phyloP scores from a whole-genome alignment of 1,140 invertebrate species.

The Temnothorax nylanderi region DNA sequence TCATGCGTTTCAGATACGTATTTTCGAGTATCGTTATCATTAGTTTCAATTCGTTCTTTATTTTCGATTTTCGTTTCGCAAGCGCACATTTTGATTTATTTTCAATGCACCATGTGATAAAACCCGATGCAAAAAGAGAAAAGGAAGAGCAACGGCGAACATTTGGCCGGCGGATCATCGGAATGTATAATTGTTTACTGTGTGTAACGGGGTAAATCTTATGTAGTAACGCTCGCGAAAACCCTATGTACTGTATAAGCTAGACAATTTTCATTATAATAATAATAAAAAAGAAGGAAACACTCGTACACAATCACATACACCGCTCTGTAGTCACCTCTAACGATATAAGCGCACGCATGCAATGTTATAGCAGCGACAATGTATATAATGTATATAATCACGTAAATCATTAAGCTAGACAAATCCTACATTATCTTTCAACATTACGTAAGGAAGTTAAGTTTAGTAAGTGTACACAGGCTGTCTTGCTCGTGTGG shows the following conservation, averaged over 20 bases:
- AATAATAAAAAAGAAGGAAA: slow-evolving; percentile 31
- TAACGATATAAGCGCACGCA: slow-evolving; percentile 70
- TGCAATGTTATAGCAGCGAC: slow-evolving; percentile 69
- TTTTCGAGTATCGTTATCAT: background rate
- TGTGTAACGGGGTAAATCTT: slow-evolving; percentile 70
- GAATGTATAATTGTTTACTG: slow-evolving; percentile 69
- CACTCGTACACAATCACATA: slow-evolving; percentile 61
- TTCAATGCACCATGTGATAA: slow-evolving; percentile 77
- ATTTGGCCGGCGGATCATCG: slow-evolving; percentile 65
- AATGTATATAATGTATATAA: slow-evolving; percentile 84
- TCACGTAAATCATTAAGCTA: slow-evolving; percentile 75
- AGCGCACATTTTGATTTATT: slow-evolving; percentile 59
- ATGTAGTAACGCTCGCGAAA: slow-evolving; percentile 72
- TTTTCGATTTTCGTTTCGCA: slow-evolving; percentile 31
- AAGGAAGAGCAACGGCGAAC: slow-evolving; percentile 26
- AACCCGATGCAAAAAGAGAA: slow-evolving; percentile 23
- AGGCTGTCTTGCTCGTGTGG: slow-evolving; percentile 72
- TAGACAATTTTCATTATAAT: slow-evolving; percentile 77
- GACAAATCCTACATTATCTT: slow-evolving; percentile 82
- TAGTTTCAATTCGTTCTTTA: slow-evolving; percentile 18
- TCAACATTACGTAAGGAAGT: slow-evolving; percentile 79
- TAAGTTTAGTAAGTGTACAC: slow-evolving; percentile 78
- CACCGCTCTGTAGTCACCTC: slow-evolving; percentile 72
- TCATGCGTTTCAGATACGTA: background rate
- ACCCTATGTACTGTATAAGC: slow-evolving; percentile 74